phyloP scores from a whole-genome alignment of 2,888 invertebrate genomes.

The Agonopterix heracliana region DNA sequence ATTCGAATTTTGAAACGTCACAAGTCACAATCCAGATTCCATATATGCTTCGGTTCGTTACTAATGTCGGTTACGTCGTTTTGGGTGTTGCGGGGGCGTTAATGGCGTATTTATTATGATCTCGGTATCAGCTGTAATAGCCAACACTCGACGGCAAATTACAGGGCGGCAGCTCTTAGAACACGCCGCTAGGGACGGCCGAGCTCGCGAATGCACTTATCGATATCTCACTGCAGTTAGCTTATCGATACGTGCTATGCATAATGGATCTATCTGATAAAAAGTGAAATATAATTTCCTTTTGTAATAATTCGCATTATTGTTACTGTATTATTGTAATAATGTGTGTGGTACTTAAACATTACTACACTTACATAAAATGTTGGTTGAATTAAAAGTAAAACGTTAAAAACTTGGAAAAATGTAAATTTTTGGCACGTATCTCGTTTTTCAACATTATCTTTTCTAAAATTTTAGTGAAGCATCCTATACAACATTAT shows the following conservation, averaged over 20 bases:
- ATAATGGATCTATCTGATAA: conserved; percentile 48
- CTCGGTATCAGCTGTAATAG: conserved; percentile 74
- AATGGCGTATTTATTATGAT: conserved; percentile 77
- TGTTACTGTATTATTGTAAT: no score
- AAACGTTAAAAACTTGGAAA: no score
- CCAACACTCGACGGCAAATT: conserved; percentile 76
- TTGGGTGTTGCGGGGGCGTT: conserved; percentile 73
- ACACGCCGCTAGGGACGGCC: conserved; percentile 51
- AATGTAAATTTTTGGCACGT: no score
- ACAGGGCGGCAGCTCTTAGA: conserved; percentile 66
- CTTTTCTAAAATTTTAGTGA: no score
- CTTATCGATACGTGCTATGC: conserved; percentile 53
- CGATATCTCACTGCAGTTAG: conserved; percentile 46
- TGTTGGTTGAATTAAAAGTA: no score
- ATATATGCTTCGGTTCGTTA: conserved; percentile 17
- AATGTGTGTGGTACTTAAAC: no score
- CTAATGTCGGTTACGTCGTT: conserved; percentile 55
- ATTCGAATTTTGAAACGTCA: conserved; percentile 9
- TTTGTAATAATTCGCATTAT: conserved; percentile 19
- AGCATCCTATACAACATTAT: no score
- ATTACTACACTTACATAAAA: no score
- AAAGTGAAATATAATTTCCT: conserved; percentile 48
- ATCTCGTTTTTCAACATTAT: no score
- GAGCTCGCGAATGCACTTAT: conserved; percentile 43
- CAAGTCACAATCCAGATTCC: conserved; percentile 12